Evolutionary conservation across 2,113 vertebrate species (phyloP).

Genomic region (Gopherus evgoodei): DNA sequence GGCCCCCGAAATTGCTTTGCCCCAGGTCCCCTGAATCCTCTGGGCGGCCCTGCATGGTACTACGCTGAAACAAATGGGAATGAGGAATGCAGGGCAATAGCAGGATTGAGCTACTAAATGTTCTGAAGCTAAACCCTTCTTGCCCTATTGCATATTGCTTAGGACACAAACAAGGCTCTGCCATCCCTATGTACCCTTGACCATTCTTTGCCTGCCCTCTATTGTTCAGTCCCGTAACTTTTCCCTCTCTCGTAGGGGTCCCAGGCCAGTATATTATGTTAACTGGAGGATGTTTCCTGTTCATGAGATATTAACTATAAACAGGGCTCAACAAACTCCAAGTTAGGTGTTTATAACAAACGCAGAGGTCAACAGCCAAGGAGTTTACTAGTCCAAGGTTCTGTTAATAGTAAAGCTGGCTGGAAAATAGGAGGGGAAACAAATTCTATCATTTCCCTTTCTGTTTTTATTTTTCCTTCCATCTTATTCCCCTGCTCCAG

Average conservation of each 20-base stretch:
- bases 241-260: neutral
- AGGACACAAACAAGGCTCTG: neutral
- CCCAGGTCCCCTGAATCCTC: too few species aligned
- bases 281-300: neutral
- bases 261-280: neutral
- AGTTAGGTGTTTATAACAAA: too few species aligned
- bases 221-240: accelerated
- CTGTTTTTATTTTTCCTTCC: neutral
- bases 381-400: neutral
- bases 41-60: neutral
- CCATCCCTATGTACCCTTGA: neutral
- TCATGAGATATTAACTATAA: neutral
- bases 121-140: neutral
- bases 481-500: neutral
- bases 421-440: neutral
- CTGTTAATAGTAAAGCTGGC: neutral
- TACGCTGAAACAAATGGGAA: neutral
- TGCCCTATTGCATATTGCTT: neutral
- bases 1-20: too few species aligned
- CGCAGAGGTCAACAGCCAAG: neutral
- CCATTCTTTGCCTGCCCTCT: accelerated
- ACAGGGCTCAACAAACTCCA: neutral
- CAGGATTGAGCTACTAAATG: neutral
- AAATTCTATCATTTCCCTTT: neutral
- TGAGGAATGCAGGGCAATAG: neutral